Evolutionary conservation across 2,888 invertebrate species (phyloP).

Genomic region (Ceraclea dissimilis): DNA sequence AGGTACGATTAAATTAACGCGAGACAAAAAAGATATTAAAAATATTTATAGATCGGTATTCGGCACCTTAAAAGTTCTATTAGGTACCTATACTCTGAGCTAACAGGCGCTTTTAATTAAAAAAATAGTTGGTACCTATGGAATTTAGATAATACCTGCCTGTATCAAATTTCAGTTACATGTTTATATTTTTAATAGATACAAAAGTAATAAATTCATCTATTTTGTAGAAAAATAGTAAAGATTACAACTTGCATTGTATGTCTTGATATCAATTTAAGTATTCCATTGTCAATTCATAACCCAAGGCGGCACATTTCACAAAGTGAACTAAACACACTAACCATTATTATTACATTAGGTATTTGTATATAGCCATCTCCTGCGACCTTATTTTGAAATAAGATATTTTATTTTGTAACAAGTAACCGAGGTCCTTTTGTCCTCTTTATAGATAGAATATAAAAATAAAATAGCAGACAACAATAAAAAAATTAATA

Average conservation of each 20-base stretch:
- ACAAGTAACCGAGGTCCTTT: conserved; percentile 22
- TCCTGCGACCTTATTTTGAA: conserved; percentile 18
- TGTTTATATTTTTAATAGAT: not conserved
- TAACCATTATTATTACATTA: not conserved
- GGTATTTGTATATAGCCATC: not conserved
- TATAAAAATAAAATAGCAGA: conserved; percentile 6
- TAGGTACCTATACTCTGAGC: too few relatives aligned
- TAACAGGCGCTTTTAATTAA: too few relatives aligned
- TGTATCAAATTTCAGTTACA: too few relatives aligned
- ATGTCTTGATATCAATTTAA: conserved; percentile 1
- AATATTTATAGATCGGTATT: too few relatives aligned
- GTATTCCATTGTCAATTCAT: conserved; percentile 4
- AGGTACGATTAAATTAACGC: too few relatives aligned
- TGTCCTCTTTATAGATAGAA: conserved; percentile 20
- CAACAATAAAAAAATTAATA: not conserved
- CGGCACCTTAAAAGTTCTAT: too few relatives aligned
- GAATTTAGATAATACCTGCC: too few relatives aligned
- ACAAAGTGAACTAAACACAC: conserved; percentile 13
- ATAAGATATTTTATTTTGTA: conserved; percentile 27
- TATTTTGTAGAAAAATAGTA: not conserved
- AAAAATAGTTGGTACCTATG: too few relatives aligned
- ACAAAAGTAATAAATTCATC: not conserved
- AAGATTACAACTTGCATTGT: not conserved
- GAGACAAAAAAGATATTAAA: too few relatives aligned
- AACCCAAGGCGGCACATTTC: conserved; percentile 11